Evolutionary conservation across 2,888 invertebrate genomes (phyloP).

Genomic region (Piscicola geometra): DNA sequence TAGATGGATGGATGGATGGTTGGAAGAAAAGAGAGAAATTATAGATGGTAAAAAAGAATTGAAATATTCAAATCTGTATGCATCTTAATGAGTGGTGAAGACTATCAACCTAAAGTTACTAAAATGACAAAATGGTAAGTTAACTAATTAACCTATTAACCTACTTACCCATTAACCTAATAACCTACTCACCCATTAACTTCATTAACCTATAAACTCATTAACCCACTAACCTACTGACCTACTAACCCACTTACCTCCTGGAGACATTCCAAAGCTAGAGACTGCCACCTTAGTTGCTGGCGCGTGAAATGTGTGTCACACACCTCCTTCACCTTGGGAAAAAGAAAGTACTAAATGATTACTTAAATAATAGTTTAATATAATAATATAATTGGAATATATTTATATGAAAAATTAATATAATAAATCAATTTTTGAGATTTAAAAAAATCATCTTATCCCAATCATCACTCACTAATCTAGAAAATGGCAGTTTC

Average conservation of each 20-base stretch:
- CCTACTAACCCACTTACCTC: slow-evolving; percentile 45
- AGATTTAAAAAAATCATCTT: background rate
- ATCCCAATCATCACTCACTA: too few relatives aligned
- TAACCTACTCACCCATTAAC: slow-evolving; percentile 13
- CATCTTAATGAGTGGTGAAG: too few relatives aligned
- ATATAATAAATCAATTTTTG: too few relatives aligned
- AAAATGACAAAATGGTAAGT: too few relatives aligned
- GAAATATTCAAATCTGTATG: too few relatives aligned
- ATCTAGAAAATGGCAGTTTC: slow-evolving; percentile 26
- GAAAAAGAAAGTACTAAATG: too few relatives aligned
- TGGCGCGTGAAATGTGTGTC: background rate
- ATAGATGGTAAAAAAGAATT: slow-evolving; percentile 1
- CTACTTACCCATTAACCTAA: too few relatives aligned
- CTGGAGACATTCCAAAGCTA: slow-evolving; percentile 49
- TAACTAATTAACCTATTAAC: background rate
- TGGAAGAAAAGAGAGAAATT: background rate
- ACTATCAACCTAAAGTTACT: too few relatives aligned
- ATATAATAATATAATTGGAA: background rate
- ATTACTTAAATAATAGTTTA: background rate
- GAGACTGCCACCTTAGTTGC: slow-evolving; percentile 47
- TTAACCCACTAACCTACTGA: background rate
- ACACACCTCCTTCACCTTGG: slow-evolving; percentile 34
- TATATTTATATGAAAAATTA: background rate
- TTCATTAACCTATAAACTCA: slow-evolving; percentile 10
- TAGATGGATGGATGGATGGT: too few relatives aligned